Evolutionary conservation across 2,797 vertebrate species (phyloP).

Genomic region (Kryptopterus vitreolus): DNA sequence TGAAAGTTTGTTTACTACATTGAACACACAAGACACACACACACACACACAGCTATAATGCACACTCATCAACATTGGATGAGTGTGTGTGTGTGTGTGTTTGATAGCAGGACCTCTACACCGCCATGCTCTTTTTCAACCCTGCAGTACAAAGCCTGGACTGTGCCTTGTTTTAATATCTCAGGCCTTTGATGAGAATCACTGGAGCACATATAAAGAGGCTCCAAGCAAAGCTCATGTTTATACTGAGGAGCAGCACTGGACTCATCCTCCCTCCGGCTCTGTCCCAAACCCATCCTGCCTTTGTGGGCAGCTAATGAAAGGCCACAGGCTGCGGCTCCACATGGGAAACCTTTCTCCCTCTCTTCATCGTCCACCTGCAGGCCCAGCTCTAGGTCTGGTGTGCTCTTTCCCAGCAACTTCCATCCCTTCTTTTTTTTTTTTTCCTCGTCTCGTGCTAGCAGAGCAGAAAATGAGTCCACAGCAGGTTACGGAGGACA

Average conservation of each 20-base stretch:
- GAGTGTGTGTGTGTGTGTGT: background rate
- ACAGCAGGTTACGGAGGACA: constrained; percentile 55
- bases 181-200: constrained; percentile 55
- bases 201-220: constrained; percentile 53
- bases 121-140: constrained; percentile 44
- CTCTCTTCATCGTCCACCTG: constrained; percentile 33
- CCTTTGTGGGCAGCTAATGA: constrained; percentile 49
- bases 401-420: constrained; percentile 32
- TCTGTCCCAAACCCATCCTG: constrained; percentile 24
- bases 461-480: constrained; percentile 56
- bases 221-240: constrained; percentile 42
- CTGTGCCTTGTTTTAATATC: constrained; percentile 51
- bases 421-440: background rate
- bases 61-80: constrained; percentile 10
- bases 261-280: constrained; percentile 18
- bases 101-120: constrained; percentile 23
- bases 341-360: constrained; percentile 40
- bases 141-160: constrained; percentile 41
- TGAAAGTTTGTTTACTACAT: constrained; percentile 18
- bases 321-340: constrained; percentile 40
- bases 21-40: background rate
- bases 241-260: constrained; percentile 41
- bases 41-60: background rate
- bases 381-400: constrained; percentile 17
- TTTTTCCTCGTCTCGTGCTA: constrained; percentile 40